These are phyloP conservation scores for Crotalus horridus DNA, from an alignment of 2,113 vertebrate genomes.

Conservation along the genomic window DNA sequence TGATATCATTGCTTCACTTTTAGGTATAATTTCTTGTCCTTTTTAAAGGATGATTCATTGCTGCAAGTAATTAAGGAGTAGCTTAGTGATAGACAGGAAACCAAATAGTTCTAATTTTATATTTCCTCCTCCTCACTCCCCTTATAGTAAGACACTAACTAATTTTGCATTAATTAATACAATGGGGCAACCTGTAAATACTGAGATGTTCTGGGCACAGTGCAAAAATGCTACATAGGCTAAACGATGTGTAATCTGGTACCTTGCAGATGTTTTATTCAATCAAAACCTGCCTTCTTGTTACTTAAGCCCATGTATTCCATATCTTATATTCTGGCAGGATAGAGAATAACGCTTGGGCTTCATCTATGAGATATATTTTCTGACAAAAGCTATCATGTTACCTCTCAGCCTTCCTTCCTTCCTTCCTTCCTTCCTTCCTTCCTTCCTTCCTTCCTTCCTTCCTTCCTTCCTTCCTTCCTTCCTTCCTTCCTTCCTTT, in stretches of 20 bases:
- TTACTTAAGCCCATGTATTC: not conserved
- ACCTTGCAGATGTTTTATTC: not conserved
- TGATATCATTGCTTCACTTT: not conserved
- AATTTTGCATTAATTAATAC: not conserved
- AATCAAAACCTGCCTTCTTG: not conserved
- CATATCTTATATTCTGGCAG: not conserved
- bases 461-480: too few species aligned
- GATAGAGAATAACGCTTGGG: not conserved
- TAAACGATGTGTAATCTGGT: not conserved
- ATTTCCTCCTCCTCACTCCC: not conserved
- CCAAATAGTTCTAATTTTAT: not conserved
- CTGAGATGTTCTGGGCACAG: not conserved
- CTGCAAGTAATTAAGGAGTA: not conserved
- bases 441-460: not conserved
- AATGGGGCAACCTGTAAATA: not conserved
- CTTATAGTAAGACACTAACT: not conserved
- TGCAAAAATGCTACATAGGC: not conserved
- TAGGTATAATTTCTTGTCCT: not conserved
- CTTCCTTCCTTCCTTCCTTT: not conserved
- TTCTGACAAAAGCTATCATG: not conserved
- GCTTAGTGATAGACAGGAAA: not conserved
- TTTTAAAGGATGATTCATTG: not conserved
- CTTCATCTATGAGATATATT: not conserved
- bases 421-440: not conserved
- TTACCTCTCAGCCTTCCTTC: not conserved